Evolutionary conservation across 2,888 invertebrate genomes (phyloP).

Genomic region (Dinocampus coccinellae): DNA sequence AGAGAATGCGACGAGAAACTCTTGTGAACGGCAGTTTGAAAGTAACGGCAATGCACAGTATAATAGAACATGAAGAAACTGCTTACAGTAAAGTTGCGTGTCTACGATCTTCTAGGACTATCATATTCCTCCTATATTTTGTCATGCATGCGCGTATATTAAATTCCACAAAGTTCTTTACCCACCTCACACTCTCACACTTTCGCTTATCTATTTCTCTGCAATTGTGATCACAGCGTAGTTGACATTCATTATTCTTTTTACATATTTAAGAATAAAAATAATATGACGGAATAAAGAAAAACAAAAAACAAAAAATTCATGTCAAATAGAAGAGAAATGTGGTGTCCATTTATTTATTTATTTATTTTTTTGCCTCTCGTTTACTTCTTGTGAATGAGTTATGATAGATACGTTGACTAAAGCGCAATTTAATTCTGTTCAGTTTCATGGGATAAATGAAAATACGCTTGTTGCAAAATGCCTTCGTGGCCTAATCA

Average conservation of each 20-base stretch:
- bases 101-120: not conserved
- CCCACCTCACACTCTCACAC: conserved; percentile 31
- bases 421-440: conserved; percentile 68
- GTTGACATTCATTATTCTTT: conserved; percentile 38
- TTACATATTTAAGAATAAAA: conserved; percentile 28
- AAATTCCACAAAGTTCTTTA: conserved; percentile 57
- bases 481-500: conserved; percentile 64
- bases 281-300: conserved; percentile 13
- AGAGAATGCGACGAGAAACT: conserved; percentile 26
- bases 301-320: not conserved
- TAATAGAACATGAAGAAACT: conserved; percentile 12
- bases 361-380: too few species aligned
- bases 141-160: conserved; percentile 50
- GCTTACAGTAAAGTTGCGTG: conserved; percentile 20
- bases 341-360: not conserved
- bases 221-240: conserved; percentile 34
- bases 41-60: conserved; percentile 17
- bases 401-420: conserved; percentile 56
- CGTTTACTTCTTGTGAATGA: conserved; percentile 28
- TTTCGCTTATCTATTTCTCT: conserved; percentile 39
- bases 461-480: conserved; percentile 33
- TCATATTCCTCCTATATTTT: not conserved
- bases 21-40: conserved; percentile 31
- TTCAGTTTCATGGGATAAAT: conserved; percentile 57
- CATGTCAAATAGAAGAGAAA: not conserved